These are phyloP conservation scores for Oreochromis niloticus DNA, from an alignment of 2,113 vertebrate species.

Conservation along the genomic window DNA sequence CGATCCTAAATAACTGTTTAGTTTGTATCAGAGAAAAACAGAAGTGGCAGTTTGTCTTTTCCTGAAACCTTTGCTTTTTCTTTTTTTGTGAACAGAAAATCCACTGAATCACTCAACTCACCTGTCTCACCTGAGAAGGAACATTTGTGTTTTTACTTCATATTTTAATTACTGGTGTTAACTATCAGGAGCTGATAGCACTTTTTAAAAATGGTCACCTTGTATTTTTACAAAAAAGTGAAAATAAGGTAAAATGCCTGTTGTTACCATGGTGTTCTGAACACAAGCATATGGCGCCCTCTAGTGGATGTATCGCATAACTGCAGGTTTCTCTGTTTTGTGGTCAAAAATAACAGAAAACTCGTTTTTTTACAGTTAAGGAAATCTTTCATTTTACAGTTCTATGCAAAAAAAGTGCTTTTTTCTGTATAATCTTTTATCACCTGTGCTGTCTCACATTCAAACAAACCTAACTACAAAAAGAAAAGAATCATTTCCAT, in stretches of 20 bases:
- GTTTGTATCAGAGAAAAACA: fast-evolving
- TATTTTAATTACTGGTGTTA: neutral
- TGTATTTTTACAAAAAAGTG: neutral
- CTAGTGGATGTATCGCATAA: neutral
- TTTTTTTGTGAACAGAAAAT: neutral
- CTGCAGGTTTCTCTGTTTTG: neutral
- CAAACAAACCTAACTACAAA: fast-evolving
- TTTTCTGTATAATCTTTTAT: fast-evolving
- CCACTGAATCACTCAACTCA: fast-evolving
- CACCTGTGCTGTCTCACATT: fast-evolving
- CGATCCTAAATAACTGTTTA: neutral
- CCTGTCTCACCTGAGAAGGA: neutral
- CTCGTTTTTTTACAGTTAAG: neutral
- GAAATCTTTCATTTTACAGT: fast-evolving
- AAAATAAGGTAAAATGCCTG: neutral
- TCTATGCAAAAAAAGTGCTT: fast-evolving
- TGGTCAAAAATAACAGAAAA: fast-evolving
- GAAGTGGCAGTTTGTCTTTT: neutral
- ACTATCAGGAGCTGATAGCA: fast-evolving
- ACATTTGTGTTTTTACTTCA: neutral
- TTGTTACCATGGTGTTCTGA: neutral
- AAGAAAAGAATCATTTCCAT: neutral
- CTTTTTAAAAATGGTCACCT: fast-evolving
- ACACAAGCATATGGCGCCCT: fast-evolving
- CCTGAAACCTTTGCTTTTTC: neutral